Evolutionary conservation across 1,140 invertebrate species (phyloP).

Genomic region (Pachyrhynchus sulphureomaculatus): DNA sequence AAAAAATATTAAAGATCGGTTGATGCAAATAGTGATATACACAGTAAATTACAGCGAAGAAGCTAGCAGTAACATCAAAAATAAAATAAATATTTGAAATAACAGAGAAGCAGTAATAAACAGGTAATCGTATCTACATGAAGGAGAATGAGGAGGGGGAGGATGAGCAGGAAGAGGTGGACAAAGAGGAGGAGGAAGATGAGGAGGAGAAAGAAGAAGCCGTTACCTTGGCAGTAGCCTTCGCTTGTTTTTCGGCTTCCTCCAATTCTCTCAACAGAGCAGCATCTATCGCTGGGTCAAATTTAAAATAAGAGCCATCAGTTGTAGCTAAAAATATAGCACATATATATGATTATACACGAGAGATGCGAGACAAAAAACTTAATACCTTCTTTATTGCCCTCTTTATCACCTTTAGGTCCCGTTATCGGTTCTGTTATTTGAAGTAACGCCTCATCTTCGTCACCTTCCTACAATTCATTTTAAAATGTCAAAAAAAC

Average conservation of each 20-base stretch:
- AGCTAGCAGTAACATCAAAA: no score
- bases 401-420: background rate
- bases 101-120: no score
- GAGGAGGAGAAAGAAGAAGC: background rate
- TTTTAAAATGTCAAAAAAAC: no score
- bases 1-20: no score
- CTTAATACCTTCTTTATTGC: background rate
- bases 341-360: background rate
- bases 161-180: no score
- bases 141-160: no score
- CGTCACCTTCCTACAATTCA: constrained; percentile 18
- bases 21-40: no score
- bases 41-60: no score
- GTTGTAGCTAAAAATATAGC: constrained; percentile 11
- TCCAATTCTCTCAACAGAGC: constrained; percentile 46
- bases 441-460: background rate
- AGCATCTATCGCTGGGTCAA: constrained; percentile 37
- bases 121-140: no score
- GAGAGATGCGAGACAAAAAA: background rate
- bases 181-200: no score
- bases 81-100: no score
- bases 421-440: background rate
- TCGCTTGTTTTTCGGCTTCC: constrained; percentile 47
- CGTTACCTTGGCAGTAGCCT: constrained; percentile 37
- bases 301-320: constrained; percentile 31